Conservation (phyloP, 2,113 vertebrate species). For the Anthoscopus minutus region DNA sequence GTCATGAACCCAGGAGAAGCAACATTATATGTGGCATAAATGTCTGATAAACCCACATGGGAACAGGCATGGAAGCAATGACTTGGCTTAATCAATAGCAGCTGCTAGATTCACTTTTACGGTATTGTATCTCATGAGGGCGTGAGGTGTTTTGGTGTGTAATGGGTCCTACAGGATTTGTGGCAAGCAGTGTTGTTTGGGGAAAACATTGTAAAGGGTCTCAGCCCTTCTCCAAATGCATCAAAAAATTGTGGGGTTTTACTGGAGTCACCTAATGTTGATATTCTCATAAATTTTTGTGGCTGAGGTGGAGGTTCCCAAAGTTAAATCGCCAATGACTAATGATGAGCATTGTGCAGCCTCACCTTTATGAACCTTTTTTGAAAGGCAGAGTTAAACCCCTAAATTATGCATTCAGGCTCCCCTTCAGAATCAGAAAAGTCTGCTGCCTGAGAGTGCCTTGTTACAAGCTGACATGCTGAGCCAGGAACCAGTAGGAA, state of each 20-base stretch:
- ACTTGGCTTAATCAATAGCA: constrained; percentile 51
- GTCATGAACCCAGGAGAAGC: not conserved
- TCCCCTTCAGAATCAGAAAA: constrained; percentile 3
- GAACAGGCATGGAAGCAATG: constrained; percentile 22
- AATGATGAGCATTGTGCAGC: not conserved
- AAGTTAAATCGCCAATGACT: not conserved
- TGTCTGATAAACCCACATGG: constrained; percentile 7
- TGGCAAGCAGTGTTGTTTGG: not conserved
- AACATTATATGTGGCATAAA: constrained; percentile 46
- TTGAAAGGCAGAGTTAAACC: not conserved
- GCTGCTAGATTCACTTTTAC: constrained; percentile 27
- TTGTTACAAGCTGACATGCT: not conserved
- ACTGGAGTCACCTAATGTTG: not conserved
- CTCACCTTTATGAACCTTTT: not conserved
- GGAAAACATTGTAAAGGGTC: not conserved
- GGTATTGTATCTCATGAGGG: not conserved
- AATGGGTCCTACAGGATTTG: not conserved
- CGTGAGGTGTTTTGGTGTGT: not conserved
- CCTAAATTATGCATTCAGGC: not conserved
- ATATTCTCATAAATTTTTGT: not conserved
- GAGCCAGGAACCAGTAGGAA: not conserved
- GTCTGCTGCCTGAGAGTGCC: not conserved
- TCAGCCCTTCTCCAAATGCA: not conserved
- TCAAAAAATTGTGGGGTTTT: not conserved
- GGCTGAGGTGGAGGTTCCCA: not conserved